Evolutionary conservation across 2,797 vertebrate species (phyloP).

Genomic region (Acipenser ruthenus): DNA sequence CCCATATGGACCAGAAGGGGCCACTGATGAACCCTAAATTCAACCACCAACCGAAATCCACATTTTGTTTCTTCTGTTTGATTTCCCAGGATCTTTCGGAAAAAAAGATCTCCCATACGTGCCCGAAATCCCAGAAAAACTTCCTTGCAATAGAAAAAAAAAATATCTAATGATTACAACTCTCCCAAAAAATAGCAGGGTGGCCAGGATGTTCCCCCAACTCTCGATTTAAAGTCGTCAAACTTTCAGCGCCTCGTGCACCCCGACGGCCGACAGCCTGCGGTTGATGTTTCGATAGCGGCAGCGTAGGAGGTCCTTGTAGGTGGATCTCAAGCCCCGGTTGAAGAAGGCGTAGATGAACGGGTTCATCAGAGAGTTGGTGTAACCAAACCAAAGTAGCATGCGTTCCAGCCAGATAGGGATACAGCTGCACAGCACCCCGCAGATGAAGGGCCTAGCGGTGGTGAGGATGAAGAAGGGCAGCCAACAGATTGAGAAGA

Average conservation of each 20-base stretch:
- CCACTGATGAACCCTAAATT: too few species aligned
- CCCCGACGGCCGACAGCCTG: slow-evolving; percentile 64
- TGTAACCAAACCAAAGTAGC: slow-evolving; percentile 67
- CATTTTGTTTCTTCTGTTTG: too few species aligned
- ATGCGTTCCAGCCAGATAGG: slow-evolving; percentile 71
- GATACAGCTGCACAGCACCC: slow-evolving; percentile 67
- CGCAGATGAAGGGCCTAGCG: slow-evolving; percentile 69
- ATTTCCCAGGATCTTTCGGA: too few species aligned
- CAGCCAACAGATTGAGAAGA: slow-evolving; percentile 66
- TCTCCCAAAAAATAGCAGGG: too few species aligned
- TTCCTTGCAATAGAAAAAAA: too few species aligned
- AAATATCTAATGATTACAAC: too few species aligned
- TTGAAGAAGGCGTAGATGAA: slow-evolving; percentile 77
- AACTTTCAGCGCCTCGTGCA: slow-evolving; percentile 65
- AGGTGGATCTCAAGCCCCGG: slow-evolving; percentile 66
- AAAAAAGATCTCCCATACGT: too few species aligned
- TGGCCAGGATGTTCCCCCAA: too few species aligned
- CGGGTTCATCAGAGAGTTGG: slow-evolving; percentile 73
- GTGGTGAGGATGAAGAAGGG: slow-evolving; percentile 70
- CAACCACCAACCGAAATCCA: too few species aligned
- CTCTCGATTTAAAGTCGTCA: slow-evolving; percentile 24
- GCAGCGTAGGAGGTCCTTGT: slow-evolving; percentile 65
- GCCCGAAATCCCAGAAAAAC: too few species aligned
- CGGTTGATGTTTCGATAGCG: slow-evolving; percentile 74
- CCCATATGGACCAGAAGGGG: too few species aligned